Base-by-base conservation (phyloP, 1,140 invertebrate genomes). In the Formica exsecta region DNA sequence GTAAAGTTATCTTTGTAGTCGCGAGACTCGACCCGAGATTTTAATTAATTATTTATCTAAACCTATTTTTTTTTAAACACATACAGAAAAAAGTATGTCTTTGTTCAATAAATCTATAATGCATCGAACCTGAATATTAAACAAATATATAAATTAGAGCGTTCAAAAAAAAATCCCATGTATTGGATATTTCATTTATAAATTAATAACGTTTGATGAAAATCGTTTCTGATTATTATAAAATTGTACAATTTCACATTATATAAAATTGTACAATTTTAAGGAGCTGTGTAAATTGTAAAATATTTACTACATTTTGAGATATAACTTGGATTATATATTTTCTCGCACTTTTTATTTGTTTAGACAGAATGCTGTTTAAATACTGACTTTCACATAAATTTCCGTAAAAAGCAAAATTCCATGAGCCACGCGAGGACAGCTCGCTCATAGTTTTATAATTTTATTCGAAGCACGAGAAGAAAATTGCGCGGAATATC, bases 331-430 rank as follows among this genome's bases (percentile, higher is more conserved):
- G 32, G 16, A 80, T 16, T 54, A 44, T 68, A 41, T 41, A 32
- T 32, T 74, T n/a, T 36, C 64, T 36, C 16, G 36, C 16, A 36
- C 36, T 48, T 22, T 68, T 38, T 70, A 68, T 70, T 80, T 57
- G 22, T 70, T 74, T 70, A 22, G 38, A 54, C 13, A 25, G 13
- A 57, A 70, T 57, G 32, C 76, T 38, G 64, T 80, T 66, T 80
- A 80, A 80, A 70, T 70, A 80, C n/a, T n/a, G n/a, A 80, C 64
- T 80, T 70, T 70, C 64, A 57, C 48, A n/a, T 54, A 54, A 62
- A 32, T 76, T 76, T 54, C 38, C 59, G 36, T 44, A 77, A 65
- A 80, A 80, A 80, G 76, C 62, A 62, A 51, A 51, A 79, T 44
- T 36, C 38, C 29, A 54, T 13, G 38, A 36, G 36, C 76, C 59